A percentile compares a stretch with the other conserved stretches of the same genome.
Evolutionary conservation across 2,113 vertebrate genomes (phyloP).

Genomic region (Chionodraco myersi): DNA sequence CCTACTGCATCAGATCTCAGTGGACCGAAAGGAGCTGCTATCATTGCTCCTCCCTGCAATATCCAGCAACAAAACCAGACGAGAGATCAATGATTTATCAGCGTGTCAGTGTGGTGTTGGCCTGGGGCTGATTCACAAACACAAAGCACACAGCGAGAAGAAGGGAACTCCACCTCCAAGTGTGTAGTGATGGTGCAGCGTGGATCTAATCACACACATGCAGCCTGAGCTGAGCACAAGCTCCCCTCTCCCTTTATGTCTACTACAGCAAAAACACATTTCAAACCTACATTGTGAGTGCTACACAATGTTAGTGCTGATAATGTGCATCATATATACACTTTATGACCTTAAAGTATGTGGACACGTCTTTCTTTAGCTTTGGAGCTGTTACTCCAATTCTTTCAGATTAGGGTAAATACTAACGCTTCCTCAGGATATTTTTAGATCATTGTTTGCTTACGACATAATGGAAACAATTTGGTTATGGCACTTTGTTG

Average conservation of each 20-base stretch:
- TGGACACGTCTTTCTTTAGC: not conserved
- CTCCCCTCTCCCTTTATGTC: conserved; percentile 9
- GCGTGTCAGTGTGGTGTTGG: conserved; percentile 61
- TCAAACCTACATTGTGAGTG: not conserved
- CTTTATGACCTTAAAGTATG: not conserved
- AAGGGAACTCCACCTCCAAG: conserved; percentile 63
- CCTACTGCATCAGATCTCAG: conserved; percentile 65
- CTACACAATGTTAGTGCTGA: not conserved
- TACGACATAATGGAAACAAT: not conserved
- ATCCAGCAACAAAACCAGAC: conserved; percentile 64
- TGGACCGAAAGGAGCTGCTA: conserved; percentile 45
- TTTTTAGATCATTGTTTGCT: not conserved
- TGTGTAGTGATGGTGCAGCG: conserved; percentile 49
- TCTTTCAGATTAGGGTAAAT: not conserved
- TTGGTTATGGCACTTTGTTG: not conserved
- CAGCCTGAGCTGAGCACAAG: conserved; percentile 41
- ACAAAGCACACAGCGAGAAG: conserved; percentile 61
- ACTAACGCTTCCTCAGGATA: not conserved
- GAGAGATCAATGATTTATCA: conserved; percentile 78
- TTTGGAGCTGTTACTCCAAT: not conserved
- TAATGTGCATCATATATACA: not conserved
- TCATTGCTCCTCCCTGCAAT: conserved; percentile 51
- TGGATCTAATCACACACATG: conserved; percentile 45
- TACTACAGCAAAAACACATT: conserved; percentile 10
- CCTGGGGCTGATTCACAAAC: conserved; percentile 64